phyloP scores from a whole-genome alignment of 2,888 invertebrate genomes.

The Ephialtes manifestator region DNA sequence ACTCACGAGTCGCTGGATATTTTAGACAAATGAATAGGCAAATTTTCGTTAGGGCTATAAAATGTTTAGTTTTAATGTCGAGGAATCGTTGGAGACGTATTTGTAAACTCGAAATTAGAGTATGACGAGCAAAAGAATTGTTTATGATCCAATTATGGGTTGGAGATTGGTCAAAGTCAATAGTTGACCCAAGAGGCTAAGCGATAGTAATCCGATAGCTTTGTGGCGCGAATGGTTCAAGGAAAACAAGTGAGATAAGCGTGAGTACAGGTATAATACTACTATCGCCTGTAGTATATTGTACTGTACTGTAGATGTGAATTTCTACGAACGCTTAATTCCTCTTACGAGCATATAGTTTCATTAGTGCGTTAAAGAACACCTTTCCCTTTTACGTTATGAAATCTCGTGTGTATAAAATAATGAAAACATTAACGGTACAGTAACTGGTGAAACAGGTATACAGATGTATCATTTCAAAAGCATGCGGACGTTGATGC shows the following conservation, averaged over 20 bases:
- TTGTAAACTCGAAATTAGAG: neutral
- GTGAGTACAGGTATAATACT: slow-evolving; percentile 41
- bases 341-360: slow-evolving; percentile 34
- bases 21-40: neutral
- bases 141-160: neutral
- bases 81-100: neutral
- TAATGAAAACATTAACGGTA: slow-evolving; percentile 59
- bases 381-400: slow-evolving; percentile 68
- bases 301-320: slow-evolving; percentile 8
- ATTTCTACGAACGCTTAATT: slow-evolving; percentile 50
- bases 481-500: slow-evolving; percentile 52
- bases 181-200: slow-evolving; percentile 11
- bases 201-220: slow-evolving; percentile 50
- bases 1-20: neutral
- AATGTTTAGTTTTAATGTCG: slow-evolving; percentile 8
- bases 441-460: slow-evolving; percentile 51
- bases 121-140: slow-evolving; percentile 8
- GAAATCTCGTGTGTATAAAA: slow-evolving; percentile 46
- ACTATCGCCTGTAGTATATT: neutral
- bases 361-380: slow-evolving; percentile 56
- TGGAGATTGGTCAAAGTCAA: slow-evolving; percentile 29
- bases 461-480: slow-evolving; percentile 56
- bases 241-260: slow-evolving; percentile 60
- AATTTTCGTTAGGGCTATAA: neutral
- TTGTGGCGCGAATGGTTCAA: slow-evolving; percentile 60